phyloP scores from a whole-genome alignment of 2,797 vertebrate genomes.

The Psittacula echo region DNA sequence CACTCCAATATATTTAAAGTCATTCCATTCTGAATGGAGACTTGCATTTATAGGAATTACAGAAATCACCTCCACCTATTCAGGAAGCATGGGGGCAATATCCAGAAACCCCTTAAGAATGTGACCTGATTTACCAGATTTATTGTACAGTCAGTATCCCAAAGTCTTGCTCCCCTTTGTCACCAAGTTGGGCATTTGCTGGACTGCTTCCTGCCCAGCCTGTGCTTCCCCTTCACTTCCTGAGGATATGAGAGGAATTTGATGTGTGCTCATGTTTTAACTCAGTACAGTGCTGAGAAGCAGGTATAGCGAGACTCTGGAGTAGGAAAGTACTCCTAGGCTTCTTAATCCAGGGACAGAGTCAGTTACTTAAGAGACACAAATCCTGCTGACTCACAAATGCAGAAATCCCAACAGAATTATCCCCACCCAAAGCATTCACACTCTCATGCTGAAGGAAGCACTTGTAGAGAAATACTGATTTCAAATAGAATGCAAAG shows the following conservation, averaged over 20 bases:
- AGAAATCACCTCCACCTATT: not conserved
- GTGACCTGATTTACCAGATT: not conserved
- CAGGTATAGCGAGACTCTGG: not conserved
- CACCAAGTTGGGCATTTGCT: not conserved
- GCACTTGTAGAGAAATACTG: not conserved
- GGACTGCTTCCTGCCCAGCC: not conserved
- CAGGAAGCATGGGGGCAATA: not conserved
- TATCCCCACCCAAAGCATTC: not conserved
- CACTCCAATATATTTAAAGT: not conserved
- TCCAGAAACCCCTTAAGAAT: not conserved
- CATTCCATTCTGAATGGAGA: not conserved
- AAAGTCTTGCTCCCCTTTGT: not conserved
- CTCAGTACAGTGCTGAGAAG: rapidly evolving
- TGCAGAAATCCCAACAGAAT: not conserved
- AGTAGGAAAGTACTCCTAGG: not conserved
- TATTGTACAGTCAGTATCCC: not conserved
- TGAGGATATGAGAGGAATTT: not conserved
- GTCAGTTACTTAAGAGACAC: not conserved
- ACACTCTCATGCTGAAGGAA: not conserved
- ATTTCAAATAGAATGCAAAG: not conserved
- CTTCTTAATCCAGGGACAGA: not conserved
- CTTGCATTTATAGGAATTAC: not conserved
- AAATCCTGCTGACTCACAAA: conserved; percentile 33
- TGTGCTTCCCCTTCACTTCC: not conserved
- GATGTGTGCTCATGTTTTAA: not conserved